These are phyloP conservation scores for Phaenicophaeus curvirostris DNA, from an alignment of 2,797 vertebrate species.

Conservation along the genomic window DNA sequence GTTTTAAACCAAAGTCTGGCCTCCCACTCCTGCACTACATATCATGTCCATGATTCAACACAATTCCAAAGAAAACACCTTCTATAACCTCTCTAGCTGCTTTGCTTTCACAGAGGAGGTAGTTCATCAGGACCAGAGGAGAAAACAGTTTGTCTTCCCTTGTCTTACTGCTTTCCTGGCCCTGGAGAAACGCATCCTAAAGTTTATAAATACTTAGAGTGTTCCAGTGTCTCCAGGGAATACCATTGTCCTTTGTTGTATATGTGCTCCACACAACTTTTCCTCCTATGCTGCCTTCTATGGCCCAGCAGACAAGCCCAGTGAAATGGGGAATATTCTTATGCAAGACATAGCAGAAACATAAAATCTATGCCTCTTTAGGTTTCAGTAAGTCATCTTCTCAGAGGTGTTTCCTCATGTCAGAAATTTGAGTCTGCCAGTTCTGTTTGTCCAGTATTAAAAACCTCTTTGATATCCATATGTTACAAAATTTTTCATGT, in stretches of 20 bases:
- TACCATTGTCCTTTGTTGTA: not conserved
- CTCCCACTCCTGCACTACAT: fast-evolving
- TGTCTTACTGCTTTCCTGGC: not conserved
- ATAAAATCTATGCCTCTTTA: not conserved
- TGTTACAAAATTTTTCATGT: not conserved
- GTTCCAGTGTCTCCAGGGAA: not conserved
- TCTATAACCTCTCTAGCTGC: not conserved
- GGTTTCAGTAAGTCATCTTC: not conserved
- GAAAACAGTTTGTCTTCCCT: not conserved
- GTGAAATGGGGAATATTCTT: not conserved
- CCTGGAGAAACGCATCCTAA: not conserved
- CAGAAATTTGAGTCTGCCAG: not conserved
- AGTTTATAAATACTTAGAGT: not conserved
- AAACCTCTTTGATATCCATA: not conserved
- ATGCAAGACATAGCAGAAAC: not conserved
- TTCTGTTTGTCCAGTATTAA: not conserved
- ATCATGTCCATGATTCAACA: not conserved
- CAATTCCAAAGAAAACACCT: not conserved
- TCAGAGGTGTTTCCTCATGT: not conserved
- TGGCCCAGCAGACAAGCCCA: not conserved
- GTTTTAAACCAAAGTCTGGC: not conserved
- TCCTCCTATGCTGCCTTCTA: not conserved
- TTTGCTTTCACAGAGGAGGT: not conserved
- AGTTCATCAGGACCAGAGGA: not conserved
- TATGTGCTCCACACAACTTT: not conserved